Conservation (phyloP, 2,113 vertebrate genomes). For the Ochotona curzoniae region DNA sequence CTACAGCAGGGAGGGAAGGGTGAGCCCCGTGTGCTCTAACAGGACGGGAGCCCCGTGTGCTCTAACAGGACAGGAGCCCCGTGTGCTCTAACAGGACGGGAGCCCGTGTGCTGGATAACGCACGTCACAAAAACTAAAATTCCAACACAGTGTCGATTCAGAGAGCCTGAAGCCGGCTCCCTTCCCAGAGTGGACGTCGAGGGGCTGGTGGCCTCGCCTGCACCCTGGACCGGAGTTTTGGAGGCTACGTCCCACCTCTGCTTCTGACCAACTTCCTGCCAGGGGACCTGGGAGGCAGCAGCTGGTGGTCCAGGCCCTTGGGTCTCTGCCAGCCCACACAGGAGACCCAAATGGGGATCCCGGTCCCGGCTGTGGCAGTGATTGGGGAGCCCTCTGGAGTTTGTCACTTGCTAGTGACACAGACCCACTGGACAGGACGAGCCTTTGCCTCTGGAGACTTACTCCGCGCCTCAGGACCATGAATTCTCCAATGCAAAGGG, state of each 20-base stretch:
- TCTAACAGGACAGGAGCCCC: neutral
- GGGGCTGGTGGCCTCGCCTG: no score
- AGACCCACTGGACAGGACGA: neutral
- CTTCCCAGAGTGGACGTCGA: neutral
- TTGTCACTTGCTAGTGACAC: neutral
- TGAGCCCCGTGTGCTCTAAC: no score
- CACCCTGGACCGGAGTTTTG: no score
- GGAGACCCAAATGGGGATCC: no score
- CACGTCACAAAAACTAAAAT: neutral
- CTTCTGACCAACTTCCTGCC: no score
- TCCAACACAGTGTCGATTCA: neutral
- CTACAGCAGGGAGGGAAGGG: fast-evolving
- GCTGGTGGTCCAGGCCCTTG: no score
- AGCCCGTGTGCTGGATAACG: neutral
- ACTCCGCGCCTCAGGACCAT: neutral
- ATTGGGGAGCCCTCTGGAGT: neutral
- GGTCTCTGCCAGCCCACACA: no score
- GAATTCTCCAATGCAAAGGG: slow-evolving; percentile 57
- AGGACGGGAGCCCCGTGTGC: no score
- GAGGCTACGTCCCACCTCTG: no score
- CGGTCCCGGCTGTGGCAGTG: no score
- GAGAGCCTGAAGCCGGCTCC: slow-evolving; percentile 8
- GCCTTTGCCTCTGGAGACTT: slow-evolving; percentile 14
- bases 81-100: neutral
- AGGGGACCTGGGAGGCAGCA: no score